Evolutionary conservation across 2,113 vertebrate genomes (phyloP), one percentile per base, ranked within the genome.

Genomic region (human (Homo sapiens)): DNA sequence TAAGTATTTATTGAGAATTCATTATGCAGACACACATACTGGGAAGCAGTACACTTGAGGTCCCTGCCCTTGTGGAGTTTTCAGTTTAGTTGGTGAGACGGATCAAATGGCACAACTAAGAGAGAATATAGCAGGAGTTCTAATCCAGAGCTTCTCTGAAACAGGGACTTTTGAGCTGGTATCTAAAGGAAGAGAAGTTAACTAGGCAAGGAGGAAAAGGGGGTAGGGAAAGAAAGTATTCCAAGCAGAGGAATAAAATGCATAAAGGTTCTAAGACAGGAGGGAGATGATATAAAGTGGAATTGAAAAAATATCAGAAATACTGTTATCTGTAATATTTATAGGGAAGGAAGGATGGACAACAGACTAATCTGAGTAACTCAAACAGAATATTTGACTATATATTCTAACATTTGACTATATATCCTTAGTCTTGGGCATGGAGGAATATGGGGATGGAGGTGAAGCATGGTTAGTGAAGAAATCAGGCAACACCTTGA

Each of bases 61-160:
- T 27, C 4, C 57, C 32, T 64, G 45, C 43, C 82, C 61, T 89
- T 61, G 23, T 45, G 73, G 18, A 81, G 40, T 66, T 68, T 72
- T 85, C 89, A 87, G 80, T 89, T 84, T 38, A 80, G 30, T 1
- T 57, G 64, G 43, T 43, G 23, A 90, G 27, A 87, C 30, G n/a
- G 32, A 72, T 48, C 88, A 97, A 94, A 94, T 8, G 87, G 30
- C 14, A 83, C 32, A 13, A 88, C 40, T 40, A 5, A 66, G n/a
- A 88, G 5, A 91, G 68, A 78, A 91, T 5, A 80, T 14, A 55
- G 38, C 8, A 84, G 38, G 18, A 25, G 55, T 64, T 57, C 70
- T 92, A 80, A 92, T 30, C 13, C 78, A 94, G 64, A 90, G 38
- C 38, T 78, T 55, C 88, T 85, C 23, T 89, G 55, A 91, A 90